Base-by-base conservation (phyloP, 2,797 vertebrate genomes). In the Valencia hispanica region DNA sequence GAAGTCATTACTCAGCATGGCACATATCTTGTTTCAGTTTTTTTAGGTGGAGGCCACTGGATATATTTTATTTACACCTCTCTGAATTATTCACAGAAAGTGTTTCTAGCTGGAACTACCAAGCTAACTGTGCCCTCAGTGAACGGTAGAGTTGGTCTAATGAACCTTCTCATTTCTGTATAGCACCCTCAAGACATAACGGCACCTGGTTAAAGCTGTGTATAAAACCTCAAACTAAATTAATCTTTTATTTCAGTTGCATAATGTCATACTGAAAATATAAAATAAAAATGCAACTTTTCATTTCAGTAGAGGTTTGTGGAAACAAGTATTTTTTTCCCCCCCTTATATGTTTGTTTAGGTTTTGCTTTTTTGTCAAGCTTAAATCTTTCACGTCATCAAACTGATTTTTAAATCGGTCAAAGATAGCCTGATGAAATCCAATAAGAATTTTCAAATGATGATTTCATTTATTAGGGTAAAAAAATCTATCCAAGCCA, bases 31-130 rank as follows among this genome's bases (percentile, higher is more conserved):
- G 85, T 91, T 83, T 87, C 78, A 69, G 22, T 32, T 72, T 82
- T 87, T 80, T 83, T 87, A 84, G 82, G 88, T 91, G 81, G 90
- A 89, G 89, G 86, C 89, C 84, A 85, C 81, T 73, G 59, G 84
- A 86, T 89, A 94, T 95, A 90, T 93, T 95, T 95, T 94, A 95
- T 95, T 95, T 93, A 96, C 88, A 88, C 75, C 50, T 72, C 65
- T 80, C 81, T 95, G 81, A 92, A 95, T 96, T 90, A 94, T 96
- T 95, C 84, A 95, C 70, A 27, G 32, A 47, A 70, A 81, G 51
- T 89, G 77, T 90, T 91, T 92, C 91, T 84, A 75, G 91, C 89
- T 87, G 89, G 88, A 86, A 84, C 87, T 79, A 72, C 88, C 87
- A 75, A 30, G 87, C 84, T 86, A 87, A 85, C 88, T 72, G 75